A percentile compares a stretch with the other conserved stretches of the same genome.
phyloP scores from a whole-genome alignment of 2,797 vertebrate species.

The Graptemys geographica region DNA sequence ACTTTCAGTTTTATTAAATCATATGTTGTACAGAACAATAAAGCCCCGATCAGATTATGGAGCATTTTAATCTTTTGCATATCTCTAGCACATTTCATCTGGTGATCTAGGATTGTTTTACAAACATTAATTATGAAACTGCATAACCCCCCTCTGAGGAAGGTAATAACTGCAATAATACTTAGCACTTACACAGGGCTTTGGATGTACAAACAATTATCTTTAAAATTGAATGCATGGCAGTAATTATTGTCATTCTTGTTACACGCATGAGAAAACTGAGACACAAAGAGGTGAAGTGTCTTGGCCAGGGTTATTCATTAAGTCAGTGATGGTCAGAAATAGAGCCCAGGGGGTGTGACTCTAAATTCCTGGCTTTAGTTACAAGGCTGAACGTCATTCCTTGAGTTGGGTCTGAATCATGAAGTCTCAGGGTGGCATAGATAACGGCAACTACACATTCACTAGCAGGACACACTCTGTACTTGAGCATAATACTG shows the following conservation, averaged over 20 bases:
- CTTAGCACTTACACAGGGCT: constrained; percentile 37
- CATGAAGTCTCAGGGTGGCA: neutral
- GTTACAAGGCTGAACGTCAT: neutral
- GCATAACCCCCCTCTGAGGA: constrained; percentile 51
- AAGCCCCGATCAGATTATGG: constrained; percentile 67
- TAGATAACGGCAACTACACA: neutral
- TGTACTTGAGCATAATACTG: neutral
- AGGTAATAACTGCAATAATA: constrained; percentile 66
- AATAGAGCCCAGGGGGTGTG: neutral
- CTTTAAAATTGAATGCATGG: constrained; percentile 22
- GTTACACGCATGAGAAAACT: neutral
- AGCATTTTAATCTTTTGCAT: constrained; percentile 68
- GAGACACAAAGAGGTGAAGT: neutral
- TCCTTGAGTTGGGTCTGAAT: neutral
- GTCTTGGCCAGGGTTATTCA: neutral
- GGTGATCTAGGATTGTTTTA: constrained; percentile 59
- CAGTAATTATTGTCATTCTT: neutral
- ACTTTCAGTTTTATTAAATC: constrained; percentile 55
- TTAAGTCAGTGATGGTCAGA: neutral
- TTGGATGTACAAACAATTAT: constrained; percentile 55
- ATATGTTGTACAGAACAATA: constrained; percentile 55
- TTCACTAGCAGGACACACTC: neutral
- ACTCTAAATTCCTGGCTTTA: neutral
- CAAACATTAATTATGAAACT: constrained; percentile 65
- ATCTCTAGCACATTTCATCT: constrained; percentile 37